Base-by-base conservation (phyloP, 2,113 vertebrate genomes). In the Clarias magur region DNA sequence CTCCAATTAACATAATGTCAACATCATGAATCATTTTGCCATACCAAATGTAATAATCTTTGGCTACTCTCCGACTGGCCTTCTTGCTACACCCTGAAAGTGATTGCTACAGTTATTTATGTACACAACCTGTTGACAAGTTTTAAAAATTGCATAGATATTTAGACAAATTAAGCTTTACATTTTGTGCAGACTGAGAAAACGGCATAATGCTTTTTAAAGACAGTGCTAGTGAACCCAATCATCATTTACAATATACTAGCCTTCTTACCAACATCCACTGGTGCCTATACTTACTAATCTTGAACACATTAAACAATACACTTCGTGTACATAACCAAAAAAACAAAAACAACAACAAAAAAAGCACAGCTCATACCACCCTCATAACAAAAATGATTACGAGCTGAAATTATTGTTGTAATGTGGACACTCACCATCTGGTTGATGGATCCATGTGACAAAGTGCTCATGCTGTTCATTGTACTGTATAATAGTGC, bases 401-500 rank as follows among this genome's bases (percentile, higher is more conserved):
- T 17, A 63, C 57, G 10, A 84, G 9, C 30, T 76, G n/a, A 27
- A 72, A 42, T 60, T 13, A 38, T 78, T 56, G 8, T 25, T 23
- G 27, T 60, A 68, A 76, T 10, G 15, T 23, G 60, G 8, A 54
- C 25, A 95, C 96, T 90, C 91, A 99, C 98, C 97, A 75, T 97
- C 94, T 82, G 91, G n/a, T 86, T 93, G 93, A 85, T 91, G 90
- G 78, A 93, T 91, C 98, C 98, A 99, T 4, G 96, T 95, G 91
- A 97, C 94, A 91, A 99, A 99, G 91, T 99, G 97, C 90, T 95
- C 92, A 42, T 93, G 91, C 1, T 91, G 86, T 9, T 91, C 85
- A 25, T 92, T 89, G 91, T 97, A 98, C 89, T 97, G 97, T 91
- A 99, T 93, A 83, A 98, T 17, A 1, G 94, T 92, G 23, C 94